Evolutionary conservation across 92 coral and sea anemone genomes (phyloP).

Genomic region (Porites evermanni): DNA sequence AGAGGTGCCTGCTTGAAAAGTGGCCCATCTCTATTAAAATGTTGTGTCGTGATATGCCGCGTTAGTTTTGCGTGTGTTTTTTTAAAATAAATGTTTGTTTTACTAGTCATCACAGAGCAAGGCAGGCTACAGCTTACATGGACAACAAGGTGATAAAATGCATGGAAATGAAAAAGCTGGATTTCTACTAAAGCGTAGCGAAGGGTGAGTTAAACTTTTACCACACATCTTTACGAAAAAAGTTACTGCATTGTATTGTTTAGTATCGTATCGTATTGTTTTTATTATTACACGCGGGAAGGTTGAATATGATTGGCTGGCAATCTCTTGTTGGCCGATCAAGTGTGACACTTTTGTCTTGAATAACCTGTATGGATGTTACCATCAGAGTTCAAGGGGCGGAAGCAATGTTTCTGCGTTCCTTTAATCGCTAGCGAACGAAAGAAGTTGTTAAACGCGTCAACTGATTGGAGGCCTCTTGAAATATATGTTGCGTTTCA

Average conservation of each 20-base stretch:
- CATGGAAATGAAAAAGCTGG: slow-evolving; percentile 91
- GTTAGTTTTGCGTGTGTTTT: neutral
- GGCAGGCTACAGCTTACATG: slow-evolving; percentile 91
- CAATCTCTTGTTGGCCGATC: too few relatives aligned
- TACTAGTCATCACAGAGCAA: slow-evolving; percentile 27
- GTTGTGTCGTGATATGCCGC: too few relatives aligned
- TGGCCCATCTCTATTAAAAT: neutral
- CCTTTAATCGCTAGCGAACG: neutral
- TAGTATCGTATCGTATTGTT: too few relatives aligned
- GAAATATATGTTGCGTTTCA: too few relatives aligned
- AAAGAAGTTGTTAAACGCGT: neutral
- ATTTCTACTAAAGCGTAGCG: slow-evolving; percentile 86
- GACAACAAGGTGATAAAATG: slow-evolving; percentile 93
- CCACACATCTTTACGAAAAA: neutral
- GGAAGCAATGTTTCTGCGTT: too few relatives aligned
- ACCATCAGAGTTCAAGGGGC: too few relatives aligned
- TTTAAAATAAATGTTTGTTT: neutral
- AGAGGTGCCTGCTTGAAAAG: neutral
- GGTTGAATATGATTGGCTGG: too few relatives aligned
- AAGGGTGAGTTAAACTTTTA: slow-evolving; percentile 72
- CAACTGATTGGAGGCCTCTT: too few relatives aligned
- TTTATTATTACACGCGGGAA: too few relatives aligned
- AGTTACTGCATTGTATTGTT: too few relatives aligned
- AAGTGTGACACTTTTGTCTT: too few relatives aligned
- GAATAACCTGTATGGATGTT: too few relatives aligned